Percentiles rank a stretch among this genome's conserved stretches.
phyloP scores from a whole-genome alignment of 1,140 invertebrate genomes.

The Heliothis virescens region DNA sequence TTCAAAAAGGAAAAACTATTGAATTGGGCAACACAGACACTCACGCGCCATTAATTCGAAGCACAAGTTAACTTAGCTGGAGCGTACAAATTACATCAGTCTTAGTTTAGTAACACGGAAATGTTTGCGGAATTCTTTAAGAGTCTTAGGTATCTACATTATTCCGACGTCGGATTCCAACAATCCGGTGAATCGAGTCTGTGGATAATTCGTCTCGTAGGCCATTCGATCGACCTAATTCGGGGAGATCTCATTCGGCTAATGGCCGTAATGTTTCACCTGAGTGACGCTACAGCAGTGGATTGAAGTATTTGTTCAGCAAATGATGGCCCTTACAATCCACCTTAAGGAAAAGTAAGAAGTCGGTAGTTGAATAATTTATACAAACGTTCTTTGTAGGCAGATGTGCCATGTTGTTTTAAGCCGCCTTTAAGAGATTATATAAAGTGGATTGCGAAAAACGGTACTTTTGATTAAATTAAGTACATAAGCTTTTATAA shows the following conservation, averaged over 20 bases:
- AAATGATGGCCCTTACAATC: slow-evolving; percentile 44
- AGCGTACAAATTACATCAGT: slow-evolving; percentile 66
- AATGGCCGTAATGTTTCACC: slow-evolving; percentile 72
- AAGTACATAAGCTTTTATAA: not conserved
- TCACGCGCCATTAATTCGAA: slow-evolving; percentile 63
- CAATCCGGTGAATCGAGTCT: slow-evolving; percentile 61
- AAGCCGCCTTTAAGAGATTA: not conserved
- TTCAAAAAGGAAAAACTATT: slow-evolving; percentile 55
- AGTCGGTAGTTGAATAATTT: slow-evolving; percentile 30
- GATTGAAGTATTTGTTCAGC: slow-evolving; percentile 56
- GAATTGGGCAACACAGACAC: slow-evolving; percentile 59
- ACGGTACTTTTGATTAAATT: not conserved
- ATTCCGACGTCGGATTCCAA: slow-evolving; percentile 55
- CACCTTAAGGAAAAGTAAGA: slow-evolving; percentile 45
- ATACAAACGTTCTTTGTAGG: slow-evolving; percentile 15
- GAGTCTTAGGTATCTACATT: slow-evolving; percentile 50
- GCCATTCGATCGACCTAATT: slow-evolving; percentile 69
- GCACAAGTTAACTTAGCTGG: slow-evolving; percentile 60
- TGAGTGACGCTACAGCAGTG: slow-evolving; percentile 58
- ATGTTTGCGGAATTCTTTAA: slow-evolving; percentile 64
- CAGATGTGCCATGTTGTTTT: slow-evolving; percentile 41
- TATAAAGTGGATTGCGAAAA: not conserved
- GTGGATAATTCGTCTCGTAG: slow-evolving; percentile 64
- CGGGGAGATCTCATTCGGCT: slow-evolving; percentile 63
- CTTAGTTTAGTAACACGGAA: slow-evolving; percentile 64